Base-by-base conservation (phyloP, 1,140 invertebrate species). In the Nautilus pompilius region DNA sequence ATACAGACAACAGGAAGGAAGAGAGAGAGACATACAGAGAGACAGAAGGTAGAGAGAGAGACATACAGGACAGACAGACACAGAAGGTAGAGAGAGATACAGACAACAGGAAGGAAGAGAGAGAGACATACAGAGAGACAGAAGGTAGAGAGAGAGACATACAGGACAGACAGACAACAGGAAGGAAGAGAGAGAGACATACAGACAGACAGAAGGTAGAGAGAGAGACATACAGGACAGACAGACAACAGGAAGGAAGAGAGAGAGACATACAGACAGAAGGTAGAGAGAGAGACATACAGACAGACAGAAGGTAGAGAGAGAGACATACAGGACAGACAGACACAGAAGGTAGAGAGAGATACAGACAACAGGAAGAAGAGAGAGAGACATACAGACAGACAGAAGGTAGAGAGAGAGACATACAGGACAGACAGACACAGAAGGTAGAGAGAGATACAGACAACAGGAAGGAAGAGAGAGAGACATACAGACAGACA, bases 321-420 rank as follows among this genome's bases (percentile, higher is more conserved):
- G 34, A 41, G 41, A 60, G 34, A 48, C 28, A 34, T 28, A 22
- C 10, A 41, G 17, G 41, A 64, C 29, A 24, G 26, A 29, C 1
- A 48, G 48, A 53, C n/a, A n/a, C n/a, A 6, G n/a, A 32, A 48
- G n/a, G 28, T 30, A 65, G 58, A 61, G 29, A 51, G 48, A n/a
- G 17, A 53, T 15, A 17, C 20, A 2, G 26, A 32, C 22, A 29
- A 34, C 33, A 29, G 30, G 58, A 49, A 22, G 41, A 48, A 46
- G 5, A 61, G 48, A 53, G 10, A 26, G 58, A 20, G 34, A 51
- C 3, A 48, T 15, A 45, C 24, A 59, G 41, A 32, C 22, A 59
- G 13, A n/a, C 22, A n/a, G 6, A 30, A 24, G 10, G 15, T 24
- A 45, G 30, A 58, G 24, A 3, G 15, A 58, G 24, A 45, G 41